Conservation (phyloP, 2,113 vertebrate species). For the Macquaria australasica region DNA sequence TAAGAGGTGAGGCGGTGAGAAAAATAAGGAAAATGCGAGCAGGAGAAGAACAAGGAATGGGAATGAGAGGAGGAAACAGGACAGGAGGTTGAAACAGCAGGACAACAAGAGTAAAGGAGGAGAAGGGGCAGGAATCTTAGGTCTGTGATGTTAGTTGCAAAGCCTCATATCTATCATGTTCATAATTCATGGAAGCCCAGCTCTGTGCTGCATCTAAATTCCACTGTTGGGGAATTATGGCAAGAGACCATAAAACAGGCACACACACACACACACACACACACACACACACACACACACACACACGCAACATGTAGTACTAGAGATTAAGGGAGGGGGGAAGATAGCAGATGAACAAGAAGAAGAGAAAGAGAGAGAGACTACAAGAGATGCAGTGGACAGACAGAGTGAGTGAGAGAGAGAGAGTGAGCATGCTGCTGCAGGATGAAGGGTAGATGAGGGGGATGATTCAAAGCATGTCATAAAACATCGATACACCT, state of each 20-base stretch:
- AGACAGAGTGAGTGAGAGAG: constrained; percentile 17
- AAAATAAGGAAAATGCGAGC: not conserved
- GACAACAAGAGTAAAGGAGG: constrained; percentile 26
- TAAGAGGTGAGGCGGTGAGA: not conserved
- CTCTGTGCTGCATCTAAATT: constrained; percentile 62
- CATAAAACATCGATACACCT: constrained; percentile 75
- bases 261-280: constrained; percentile 23
- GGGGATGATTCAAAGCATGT: constrained; percentile 72
- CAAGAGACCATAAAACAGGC: constrained; percentile 50
- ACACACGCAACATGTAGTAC: constrained; percentile 15
- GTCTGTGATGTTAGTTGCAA: constrained; percentile 48
- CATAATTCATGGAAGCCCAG: constrained; percentile 74
- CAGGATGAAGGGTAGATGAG: constrained; percentile 46
- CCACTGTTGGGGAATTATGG: constrained; percentile 57
- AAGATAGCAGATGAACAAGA: not conserved
- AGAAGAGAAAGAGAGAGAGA: not conserved
- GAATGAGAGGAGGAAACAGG: constrained; percentile 10
- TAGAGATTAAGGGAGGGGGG: not conserved
- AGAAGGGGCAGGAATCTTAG: constrained; percentile 7
- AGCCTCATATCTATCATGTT: constrained; percentile 60
- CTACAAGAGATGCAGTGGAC: not conserved
- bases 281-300: constrained; percentile 15
- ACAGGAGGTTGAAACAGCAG: constrained; percentile 17
- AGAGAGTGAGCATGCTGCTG: constrained; percentile 22
- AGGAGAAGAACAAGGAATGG: not conserved